Conservation (phyloP, 35 echinoderm and acorn worm genomes). For the Ophiothrix spiculata region DNA sequence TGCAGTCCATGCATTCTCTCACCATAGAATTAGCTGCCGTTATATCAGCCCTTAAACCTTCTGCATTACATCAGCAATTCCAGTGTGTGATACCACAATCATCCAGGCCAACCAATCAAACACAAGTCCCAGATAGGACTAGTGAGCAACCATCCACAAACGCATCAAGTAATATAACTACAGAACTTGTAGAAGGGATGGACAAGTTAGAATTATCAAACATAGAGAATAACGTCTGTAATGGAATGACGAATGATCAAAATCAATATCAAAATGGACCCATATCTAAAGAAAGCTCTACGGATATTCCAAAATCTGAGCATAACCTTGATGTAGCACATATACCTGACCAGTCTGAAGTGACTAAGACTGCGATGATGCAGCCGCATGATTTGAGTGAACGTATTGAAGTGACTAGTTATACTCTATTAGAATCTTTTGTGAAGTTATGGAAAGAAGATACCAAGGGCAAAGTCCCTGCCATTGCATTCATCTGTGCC, state of each 20-base stretch:
- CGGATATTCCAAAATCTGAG: not conserved
- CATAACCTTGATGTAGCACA: not conserved
- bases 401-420: not conserved
- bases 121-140: not conserved
- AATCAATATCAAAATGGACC: no score
- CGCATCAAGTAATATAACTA: not conserved
- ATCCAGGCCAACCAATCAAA: not conserved
- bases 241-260: no score
- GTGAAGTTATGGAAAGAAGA: slow-evolving; percentile 36
- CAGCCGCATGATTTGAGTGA: not conserved
- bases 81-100: not conserved
- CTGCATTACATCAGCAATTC: not conserved
- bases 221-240: no score
- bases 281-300: not conserved
- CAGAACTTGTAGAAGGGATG: not conserved
- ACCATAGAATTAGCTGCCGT: slow-evolving; percentile 35
- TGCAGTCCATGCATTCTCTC: slow-evolving; percentile 50
- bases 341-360: not conserved
- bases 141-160: not conserved
- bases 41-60: slow-evolving; percentile 19
- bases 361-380: no score
- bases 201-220: not conserved
- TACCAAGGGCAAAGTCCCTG: slow-evolving; percentile 25
- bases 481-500: slow-evolving; percentile 29
- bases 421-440: slow-evolving; percentile 24